Base-by-base conservation (phyloP, 2,888 invertebrate species). In the Apodemia duryi region DNA sequence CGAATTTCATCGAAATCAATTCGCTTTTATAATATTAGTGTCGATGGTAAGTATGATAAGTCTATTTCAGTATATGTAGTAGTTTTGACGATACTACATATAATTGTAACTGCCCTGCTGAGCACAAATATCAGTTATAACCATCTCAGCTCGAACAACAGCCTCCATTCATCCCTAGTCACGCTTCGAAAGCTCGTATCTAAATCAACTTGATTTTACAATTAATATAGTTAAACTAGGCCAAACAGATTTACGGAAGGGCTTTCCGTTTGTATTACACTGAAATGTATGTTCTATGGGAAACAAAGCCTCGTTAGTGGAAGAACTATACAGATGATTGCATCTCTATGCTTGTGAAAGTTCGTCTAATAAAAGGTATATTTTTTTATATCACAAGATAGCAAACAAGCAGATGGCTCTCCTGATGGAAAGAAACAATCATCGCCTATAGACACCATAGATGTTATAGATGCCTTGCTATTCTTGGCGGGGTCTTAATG, bases 121-220 rank as follows among this genome's bases (percentile, higher is more conserved):
- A 67, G 71, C 74, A 71, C 73, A 71, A 73, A 73, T 79, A 84
- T 83, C 85, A 71, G 74, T 70, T 67, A 73, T 68, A 72, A 71
- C 76, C 73, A 81, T 80, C 78, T 71, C 67, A 64, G 61, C 65
- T 49, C 10, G 54, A 62, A 71, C 67, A 70, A 77, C 74, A 74
- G 76, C 72, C 72, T 75, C 80, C 80, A 85, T 85, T 86, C 83
- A 86, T 78, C 77, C 76, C 71, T 73, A 81, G 85, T 86, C 85
- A 86, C 84, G 86, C 79, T 78, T 77, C 77, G 76, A 80, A 76
- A 80, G 79, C 64, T 68, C 66, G 38, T 61, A 71, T 70, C 68
- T 67, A 65, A 66, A 67, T 65, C 63, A 57, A 32, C 29, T 57
- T 62, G 51, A 65, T 62, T 66, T 63, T 65, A 61, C 54, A 66